Evolutionary conservation across 1,140 invertebrate species (phyloP), one percentile per base, ranked within the genome.

Genomic region (Dendrolimus punctatus): DNA sequence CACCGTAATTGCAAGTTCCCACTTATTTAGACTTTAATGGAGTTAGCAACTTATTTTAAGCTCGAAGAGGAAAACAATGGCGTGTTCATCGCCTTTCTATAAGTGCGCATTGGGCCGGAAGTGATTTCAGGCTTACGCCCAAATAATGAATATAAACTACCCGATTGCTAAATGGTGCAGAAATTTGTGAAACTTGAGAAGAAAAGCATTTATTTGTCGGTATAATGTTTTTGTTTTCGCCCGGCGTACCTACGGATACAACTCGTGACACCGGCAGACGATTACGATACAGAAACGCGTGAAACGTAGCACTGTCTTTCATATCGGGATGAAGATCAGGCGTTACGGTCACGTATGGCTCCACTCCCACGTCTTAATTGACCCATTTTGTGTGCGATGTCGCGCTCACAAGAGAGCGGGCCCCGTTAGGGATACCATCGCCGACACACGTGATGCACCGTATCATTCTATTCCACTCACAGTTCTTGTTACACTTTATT

Each of bases 281-380:
- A 74, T 71, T 71, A 65, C 63, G 67, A 71, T 62, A 66, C 71
- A 68, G 23, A 71, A 73, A 79, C 76, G 78, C 71, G 80, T 84
- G 76, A 81, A 84, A 84, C 72, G 66, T 69, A 66, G 71, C 74
- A 80, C 73, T 63, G 71, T 36, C 36, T 61, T 57, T 61, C 62
- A 53, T 78, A 74, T 83, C 76, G 43, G 53, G 48, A 44, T 55
- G 40, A 55, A 54, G 66, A 81, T 82, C 77, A 68, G 68, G 79
- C 76, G 80, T 80, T 71, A 83, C 76, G 75, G 80, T 85, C 81
- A 85, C 80, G 81, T 80, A 68, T 62, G 58, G 55, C 58, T 74
- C 50, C 80, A 81, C 81, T 85, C 81, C 80, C 80, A 83, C 81
- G 81, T 83, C 80, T 80, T 85, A 85, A 85, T 85, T 83, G 81